Evolutionary conservation across 2,888 invertebrate genomes (phyloP), one percentile per base, ranked within the genome.

Genomic region (Crocallis elinguaria): DNA sequence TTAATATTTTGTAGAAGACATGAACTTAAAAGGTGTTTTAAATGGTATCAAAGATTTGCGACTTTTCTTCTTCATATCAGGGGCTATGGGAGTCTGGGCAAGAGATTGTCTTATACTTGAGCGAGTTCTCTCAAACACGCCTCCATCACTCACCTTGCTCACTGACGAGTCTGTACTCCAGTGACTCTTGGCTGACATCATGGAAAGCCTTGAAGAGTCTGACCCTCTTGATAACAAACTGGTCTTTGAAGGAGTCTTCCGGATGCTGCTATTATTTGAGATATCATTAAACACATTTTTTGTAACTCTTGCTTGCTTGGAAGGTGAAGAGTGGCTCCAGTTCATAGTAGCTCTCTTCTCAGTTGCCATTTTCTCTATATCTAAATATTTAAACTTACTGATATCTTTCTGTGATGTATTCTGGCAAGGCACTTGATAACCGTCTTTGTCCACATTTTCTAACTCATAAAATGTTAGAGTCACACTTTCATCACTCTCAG

Each of bases 1-100:
- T 19, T 43, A 19, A 38, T 84, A 80, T 73, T 84, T 88, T 32
- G 79, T 76, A 27, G 87, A 81, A 51, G 82, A 77, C 73, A 82
- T 86, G 46, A 92, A 92, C 60, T 90, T 92, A 51, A 92, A 92
- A 11, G 92, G 92, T 12, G 92, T 91, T 73, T 91, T 92, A 55
- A 92, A 92, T 35, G 83, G 83, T 23, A 92, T 65, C 53, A 92
- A 66, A 16, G 92, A 92, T 61, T 82, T 90, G 32, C 77, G 76
- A 60, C 84, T 77, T 57, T 87, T 90, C 62, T 89, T 92, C 61
- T 86, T 90, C 8, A 78, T 62, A 12, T 86, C 84, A 9, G 80
- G 73, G 1, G 76, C 77, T 0, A 74, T 69, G 1, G 86, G 84
- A 0, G 86, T 85, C 57, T 78, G 79, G 0, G 73, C 75, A 33